A percentile compares a stretch with the other conserved stretches of the same genome.
These are phyloP conservation scores for Sus scrofa DNA, from an alignment of 2,113 vertebrate species.

Conservation along the genomic window T2T-Sscrofa CM000829.6:49831501-49832000, in stretches of 20 bases:
- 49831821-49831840: slow-evolving; percentile 19
- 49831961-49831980: no score
- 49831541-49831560: background rate
- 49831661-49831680: slow-evolving; percentile 71
- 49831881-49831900: no score
- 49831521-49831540: background rate
- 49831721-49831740: background rate
- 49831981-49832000: background rate
- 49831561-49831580: background rate
- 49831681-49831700: slow-evolving; percentile 54
- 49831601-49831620: slow-evolving; percentile 24
- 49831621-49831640: background rate
- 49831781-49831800: slow-evolving; percentile 47
- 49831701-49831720: slow-evolving; percentile 17
- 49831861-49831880: no score
- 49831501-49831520: background rate
- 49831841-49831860: no score
- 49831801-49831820: background rate
- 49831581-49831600: background rate
- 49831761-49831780: slow-evolving; percentile 33
- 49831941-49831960: no score
- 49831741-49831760: slow-evolving; percentile 20
- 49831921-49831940: no score
- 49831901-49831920: no score
- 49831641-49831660: slow-evolving; percentile 64